These are phyloP conservation scores for Sphyrna mokarran DNA, from an alignment of 2,113 vertebrate species.

Conservation along the genomic window DNA sequence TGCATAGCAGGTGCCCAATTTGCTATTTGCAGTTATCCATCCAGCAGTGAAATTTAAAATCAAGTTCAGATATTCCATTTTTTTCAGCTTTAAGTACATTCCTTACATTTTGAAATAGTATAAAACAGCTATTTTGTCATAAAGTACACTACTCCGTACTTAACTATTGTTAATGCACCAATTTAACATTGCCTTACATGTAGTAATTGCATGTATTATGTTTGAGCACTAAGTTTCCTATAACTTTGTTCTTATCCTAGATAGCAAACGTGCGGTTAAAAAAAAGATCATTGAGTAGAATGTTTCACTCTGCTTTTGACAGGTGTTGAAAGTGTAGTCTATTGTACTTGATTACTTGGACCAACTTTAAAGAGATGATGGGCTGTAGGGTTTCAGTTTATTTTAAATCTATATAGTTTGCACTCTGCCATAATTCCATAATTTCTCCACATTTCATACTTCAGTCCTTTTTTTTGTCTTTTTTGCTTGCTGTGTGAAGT, in stretches of 20 bases:
- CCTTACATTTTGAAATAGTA: neutral
- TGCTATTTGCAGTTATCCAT: neutral
- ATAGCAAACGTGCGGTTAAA: neutral
- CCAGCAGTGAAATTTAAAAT: neutral
- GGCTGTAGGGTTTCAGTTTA: neutral
- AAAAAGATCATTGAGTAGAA: neutral
- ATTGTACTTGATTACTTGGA: neutral
- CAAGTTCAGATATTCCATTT: neutral
- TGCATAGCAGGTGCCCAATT: neutral
- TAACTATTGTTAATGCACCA: neutral
- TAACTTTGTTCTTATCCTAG: neutral
- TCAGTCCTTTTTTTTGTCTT: neutral
- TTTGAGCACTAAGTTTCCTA: neutral
- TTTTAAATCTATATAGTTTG: conserved; percentile 13
- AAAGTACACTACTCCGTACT: neutral
- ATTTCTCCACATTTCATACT: neutral
- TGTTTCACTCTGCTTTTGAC: neutral
- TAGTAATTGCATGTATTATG: neutral
- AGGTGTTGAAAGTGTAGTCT: neutral
- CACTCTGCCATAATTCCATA: conserved; percentile 8
- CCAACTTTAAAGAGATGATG: neutral
- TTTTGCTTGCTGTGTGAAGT: neutral
- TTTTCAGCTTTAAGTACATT: neutral
- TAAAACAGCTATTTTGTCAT: neutral
- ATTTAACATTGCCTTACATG: neutral